phyloP scores from a whole-genome alignment of 2,797 vertebrate genomes.

The Sebastes cheni region DNA sequence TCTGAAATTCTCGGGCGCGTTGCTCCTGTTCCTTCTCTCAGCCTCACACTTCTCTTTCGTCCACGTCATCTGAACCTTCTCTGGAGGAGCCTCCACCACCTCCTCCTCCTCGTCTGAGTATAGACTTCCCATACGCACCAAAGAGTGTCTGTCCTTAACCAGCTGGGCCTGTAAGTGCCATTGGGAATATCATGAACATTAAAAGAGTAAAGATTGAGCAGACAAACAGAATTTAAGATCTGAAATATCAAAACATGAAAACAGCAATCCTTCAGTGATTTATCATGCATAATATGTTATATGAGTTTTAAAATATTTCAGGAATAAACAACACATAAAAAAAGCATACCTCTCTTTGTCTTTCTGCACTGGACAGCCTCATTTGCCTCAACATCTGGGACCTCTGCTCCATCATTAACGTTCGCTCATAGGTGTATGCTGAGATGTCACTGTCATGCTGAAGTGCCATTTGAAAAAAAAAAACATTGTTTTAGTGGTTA shows the following conservation, averaged over 20 bases:
- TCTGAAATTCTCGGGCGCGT: slow-evolving; percentile 90
- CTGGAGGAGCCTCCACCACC: slow-evolving; percentile 83
- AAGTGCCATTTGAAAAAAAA: slow-evolving; percentile 12
- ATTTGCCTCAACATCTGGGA: slow-evolving; percentile 98
- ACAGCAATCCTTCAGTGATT: neutral
- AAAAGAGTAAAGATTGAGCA: neutral
- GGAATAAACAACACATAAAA: neutral
- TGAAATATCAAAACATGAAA: neutral
- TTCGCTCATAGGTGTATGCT: slow-evolving; percentile 96
- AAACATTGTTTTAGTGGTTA: neutral
- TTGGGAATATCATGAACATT: neutral
- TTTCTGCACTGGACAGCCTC: slow-evolving; percentile 94
- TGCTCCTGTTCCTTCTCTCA: slow-evolving; percentile 86
- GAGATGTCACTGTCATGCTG: slow-evolving; percentile 98
- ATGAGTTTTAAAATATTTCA: neutral
- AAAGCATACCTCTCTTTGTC: slow-evolving; percentile 89
- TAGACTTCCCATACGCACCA: slow-evolving; percentile 92
- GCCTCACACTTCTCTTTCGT: slow-evolving; percentile 90
- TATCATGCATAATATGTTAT: neutral
- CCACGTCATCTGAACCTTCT: slow-evolving; percentile 98
- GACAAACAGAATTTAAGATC: neutral
- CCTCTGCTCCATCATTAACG: slow-evolving; percentile 99
- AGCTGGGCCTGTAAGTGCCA: slow-evolving; percentile 88
- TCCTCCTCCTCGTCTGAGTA: slow-evolving; percentile 98
- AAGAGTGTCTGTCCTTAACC: slow-evolving; percentile 95